Evolutionary conservation across 2,888 invertebrate species (phyloP).

Genomic region (Leptothorax acervorum): DNA sequence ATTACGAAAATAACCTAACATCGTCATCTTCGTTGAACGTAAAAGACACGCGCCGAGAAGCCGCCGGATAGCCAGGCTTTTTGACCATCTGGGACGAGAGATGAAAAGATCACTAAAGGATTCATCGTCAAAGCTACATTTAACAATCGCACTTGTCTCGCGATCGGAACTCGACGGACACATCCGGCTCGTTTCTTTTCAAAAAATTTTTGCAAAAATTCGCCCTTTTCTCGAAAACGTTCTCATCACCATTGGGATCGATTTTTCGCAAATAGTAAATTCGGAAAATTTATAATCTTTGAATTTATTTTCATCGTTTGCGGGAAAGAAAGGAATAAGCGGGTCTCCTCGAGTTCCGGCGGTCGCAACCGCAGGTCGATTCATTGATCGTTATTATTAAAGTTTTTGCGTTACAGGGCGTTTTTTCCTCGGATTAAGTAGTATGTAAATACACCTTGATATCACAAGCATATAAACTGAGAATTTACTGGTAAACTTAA

Average conservation of each 20-base stretch:
- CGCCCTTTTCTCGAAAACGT: conserved; percentile 24
- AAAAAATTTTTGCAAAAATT: conserved; percentile 47
- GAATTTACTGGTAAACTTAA: conserved; percentile 83
- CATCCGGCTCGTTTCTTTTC: neutral
- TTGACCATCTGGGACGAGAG: conserved; percentile 81
- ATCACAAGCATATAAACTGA: conserved; percentile 83
- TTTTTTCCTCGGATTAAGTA: conserved; percentile 84
- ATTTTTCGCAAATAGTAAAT: conserved; percentile 6
- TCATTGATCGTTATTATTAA: conserved; percentile 79
- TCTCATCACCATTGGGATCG: neutral
- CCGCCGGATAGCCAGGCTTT: conserved; percentile 79
- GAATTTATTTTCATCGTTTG: neutral
- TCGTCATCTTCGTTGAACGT: conserved; percentile 80
- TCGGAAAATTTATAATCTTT: neutral
- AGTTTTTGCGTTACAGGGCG: conserved; percentile 80
- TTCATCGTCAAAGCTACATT: conserved; percentile 84
- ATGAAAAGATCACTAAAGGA: conserved; percentile 83
- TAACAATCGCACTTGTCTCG: conserved; percentile 78
- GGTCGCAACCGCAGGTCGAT: conserved; percentile 77
- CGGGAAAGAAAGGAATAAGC: neutral
- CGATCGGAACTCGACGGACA: conserved; percentile 72
- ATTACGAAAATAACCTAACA: conserved; percentile 75
- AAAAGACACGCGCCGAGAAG: conserved; percentile 78
- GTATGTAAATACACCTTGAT: conserved; percentile 85
- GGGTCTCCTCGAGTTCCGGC: conserved; percentile 71